A percentile compares a stretch with the other conserved stretches of the same genome.
Evolutionary conservation across 2,888 invertebrate species (phyloP).

Genomic region (Cosmopolites sordidus): DNA sequence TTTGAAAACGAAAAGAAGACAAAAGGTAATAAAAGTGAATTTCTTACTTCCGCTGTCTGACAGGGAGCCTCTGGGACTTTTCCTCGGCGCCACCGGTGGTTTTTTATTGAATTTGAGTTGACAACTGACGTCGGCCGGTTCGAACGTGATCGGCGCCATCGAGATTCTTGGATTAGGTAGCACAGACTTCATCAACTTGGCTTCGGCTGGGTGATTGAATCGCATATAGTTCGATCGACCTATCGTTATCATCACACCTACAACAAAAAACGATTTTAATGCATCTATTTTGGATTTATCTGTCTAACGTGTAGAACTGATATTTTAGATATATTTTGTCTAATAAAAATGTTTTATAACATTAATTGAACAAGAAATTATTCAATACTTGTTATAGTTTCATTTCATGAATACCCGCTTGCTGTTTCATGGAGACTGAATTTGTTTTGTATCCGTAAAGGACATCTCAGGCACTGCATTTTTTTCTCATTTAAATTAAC

Average conservation of each 20-base stretch:
- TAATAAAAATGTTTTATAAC: too few species aligned
- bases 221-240: slow-evolving; percentile 88
- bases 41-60: slow-evolving; percentile 48
- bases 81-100: slow-evolving; percentile 62
- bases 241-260: slow-evolving; percentile 87
- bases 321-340: too few species aligned
- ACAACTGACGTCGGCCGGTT: slow-evolving; percentile 40
- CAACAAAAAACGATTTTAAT: slow-evolving; percentile 32
- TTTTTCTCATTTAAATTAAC: too few species aligned
- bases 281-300: too few species aligned
- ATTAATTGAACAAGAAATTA: too few species aligned
- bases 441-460: too few species aligned
- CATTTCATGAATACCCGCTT: too few species aligned
- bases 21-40: slow-evolving; percentile 1
- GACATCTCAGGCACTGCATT: too few species aligned
- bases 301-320: too few species aligned
- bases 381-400: too few species aligned
- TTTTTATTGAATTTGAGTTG: slow-evolving; percentile 53
- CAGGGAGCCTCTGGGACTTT: slow-evolving; percentile 47
- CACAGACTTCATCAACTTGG: slow-evolving; percentile 79
- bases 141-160: slow-evolving; percentile 72
- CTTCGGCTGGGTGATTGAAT: slow-evolving; percentile 89
- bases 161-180: slow-evolving; percentile 73
- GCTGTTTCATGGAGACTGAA: too few species aligned
- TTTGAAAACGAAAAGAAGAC: neutral